Evolutionary conservation across 2,113 vertebrate species (phyloP), one percentile per base, ranked within the genome.

Genomic region (Cyanoramphus novaezelandiae): DNA sequence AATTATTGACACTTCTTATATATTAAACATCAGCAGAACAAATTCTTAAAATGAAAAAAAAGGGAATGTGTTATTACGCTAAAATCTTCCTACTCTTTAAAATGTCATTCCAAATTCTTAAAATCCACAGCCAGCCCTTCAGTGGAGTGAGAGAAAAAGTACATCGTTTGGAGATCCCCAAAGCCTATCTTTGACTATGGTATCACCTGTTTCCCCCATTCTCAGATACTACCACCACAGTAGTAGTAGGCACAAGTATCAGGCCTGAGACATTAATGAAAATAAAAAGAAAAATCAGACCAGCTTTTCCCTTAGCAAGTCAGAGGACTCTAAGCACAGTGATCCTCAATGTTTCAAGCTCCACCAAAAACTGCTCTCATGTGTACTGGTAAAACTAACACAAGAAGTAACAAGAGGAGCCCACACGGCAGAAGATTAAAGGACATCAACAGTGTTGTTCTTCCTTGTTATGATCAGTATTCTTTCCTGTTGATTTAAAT

Each of bases 1-100:
- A 88, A 96, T 95, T 93, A 96, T 94, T 97, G 77, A 95, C 95
- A 82, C 27, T 79, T 59, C 78, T 94, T 91, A 91, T 71, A 84
- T 75, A 95, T 92, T 93, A 93, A 94, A 90, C 69, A 95, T 88
- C 60, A 68, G 80, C 76, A 88, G 76, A 74, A 16, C 49, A 94
- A 77, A 81, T 63, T 65, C 70, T 49, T 70, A 28, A 13, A 19
- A 47, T 37, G 3, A 10, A 59, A 69, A 60, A 11, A 82, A 87
- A 15, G 4, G 17, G 7, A 86, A 41, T 33, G 27, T 5, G 3
- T 43, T 74, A 44, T 59, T 82, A 59, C 7, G 14, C 67, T 68
- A 68, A 84, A 71, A 83, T 43, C 59, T 18, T 81, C 44, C 27
- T 64, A 41, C 20, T 47, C 46, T 72, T 76, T 44, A 74, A 71